A percentile compares a stretch with the other conserved stretches of the same genome.
These are phyloP conservation scores for Dermolepida albohirtum DNA, from an alignment of 2,888 invertebrate genomes.

Conservation along the genomic window DNA sequence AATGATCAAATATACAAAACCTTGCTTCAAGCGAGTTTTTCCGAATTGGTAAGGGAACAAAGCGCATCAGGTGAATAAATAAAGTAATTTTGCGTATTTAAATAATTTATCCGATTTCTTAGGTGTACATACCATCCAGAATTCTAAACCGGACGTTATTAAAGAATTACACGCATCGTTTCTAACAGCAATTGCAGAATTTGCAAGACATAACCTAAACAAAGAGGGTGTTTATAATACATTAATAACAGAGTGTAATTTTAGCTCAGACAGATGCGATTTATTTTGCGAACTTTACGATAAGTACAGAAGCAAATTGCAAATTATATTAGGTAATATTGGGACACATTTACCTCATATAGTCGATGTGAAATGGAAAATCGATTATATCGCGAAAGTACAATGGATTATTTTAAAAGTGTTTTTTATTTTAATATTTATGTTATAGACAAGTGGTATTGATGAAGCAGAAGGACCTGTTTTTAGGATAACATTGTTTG, in stretches of 20 bases:
- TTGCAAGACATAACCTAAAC: slow-evolving; percentile 54
- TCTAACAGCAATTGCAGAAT: slow-evolving; percentile 57
- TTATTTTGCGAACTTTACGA: slow-evolving; percentile 56
- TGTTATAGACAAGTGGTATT: slow-evolving; percentile 58
- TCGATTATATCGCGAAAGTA: slow-evolving; percentile 67
- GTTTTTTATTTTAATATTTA: background rate
- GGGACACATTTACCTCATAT: slow-evolving; percentile 67
- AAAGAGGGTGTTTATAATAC: slow-evolving; percentile 53
- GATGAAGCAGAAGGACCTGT: slow-evolving; percentile 60
- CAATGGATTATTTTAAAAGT: background rate
- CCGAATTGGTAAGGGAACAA: slow-evolving; percentile 50
- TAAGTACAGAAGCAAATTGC: slow-evolving; percentile 54
- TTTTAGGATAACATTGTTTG: slow-evolving; percentile 59
- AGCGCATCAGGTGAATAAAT: slow-evolving; percentile 53
- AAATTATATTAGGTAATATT: slow-evolving; percentile 59
- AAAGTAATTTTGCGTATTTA: background rate
- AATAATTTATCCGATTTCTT: slow-evolving; percentile 42
- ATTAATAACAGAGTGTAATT: slow-evolving; percentile 55
- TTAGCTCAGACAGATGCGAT: slow-evolving; percentile 50
- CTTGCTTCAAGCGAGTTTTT: slow-evolving; percentile 57
- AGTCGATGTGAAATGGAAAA: slow-evolving; percentile 71
- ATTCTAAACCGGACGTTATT: slow-evolving; percentile 59
- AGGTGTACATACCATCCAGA: slow-evolving; percentile 54
- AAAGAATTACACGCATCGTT: slow-evolving; percentile 59
- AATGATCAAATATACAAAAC: slow-evolving; percentile 53